Base-by-base conservation (phyloP, 2,113 vertebrate genomes). In the Tiliqua scincoides region DNA sequence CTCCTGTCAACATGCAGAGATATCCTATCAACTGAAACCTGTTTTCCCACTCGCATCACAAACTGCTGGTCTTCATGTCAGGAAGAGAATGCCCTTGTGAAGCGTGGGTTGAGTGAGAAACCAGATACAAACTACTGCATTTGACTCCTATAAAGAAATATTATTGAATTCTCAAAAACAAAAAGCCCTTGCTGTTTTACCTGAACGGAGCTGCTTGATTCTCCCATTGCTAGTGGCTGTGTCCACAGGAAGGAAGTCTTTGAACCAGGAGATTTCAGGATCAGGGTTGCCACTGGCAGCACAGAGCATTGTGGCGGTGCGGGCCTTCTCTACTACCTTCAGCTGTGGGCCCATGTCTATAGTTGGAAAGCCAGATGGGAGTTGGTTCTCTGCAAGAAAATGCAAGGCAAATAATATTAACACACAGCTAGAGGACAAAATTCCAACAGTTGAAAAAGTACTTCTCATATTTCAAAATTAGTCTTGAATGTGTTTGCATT, bases 271-370 rank as follows among this genome's bases (percentile, higher is more conserved):
- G 95, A 99, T 99, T 95, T 99, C 98, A 0, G 99, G 99, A 85
- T 99, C 98, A 0, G 99, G 99, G 90, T 98, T 98, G 1, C 98
- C 99, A 0, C 98, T 99, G 82, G 99, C 99, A 2, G 98, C 99
- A 23, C 99, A 99, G 63, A 99, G 95, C 98, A 99, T 98, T 2
- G 99, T 99, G 90, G 98, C 99, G 0, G 98, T 99, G 40, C 98
- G 98, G 0, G 98, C 99, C 91, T 97, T 97, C 91, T 99, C 99
- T 75, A 99, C 98, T 74, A 99, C 99, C 94, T 99, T 99, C 91
- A 99, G 96, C 96, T 99, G 99, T 0, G 99, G 99, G 21, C 98
- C 98, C 99, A 99, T 99, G 95, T 99, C 98, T 18, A 99, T 99
- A 92, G 96, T 97, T 0, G 98, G 99, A 93, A 99, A 99, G 7